phyloP scores from a whole-genome alignment of 1,140 invertebrate species.

The Drosophila kikkawai region DNA sequence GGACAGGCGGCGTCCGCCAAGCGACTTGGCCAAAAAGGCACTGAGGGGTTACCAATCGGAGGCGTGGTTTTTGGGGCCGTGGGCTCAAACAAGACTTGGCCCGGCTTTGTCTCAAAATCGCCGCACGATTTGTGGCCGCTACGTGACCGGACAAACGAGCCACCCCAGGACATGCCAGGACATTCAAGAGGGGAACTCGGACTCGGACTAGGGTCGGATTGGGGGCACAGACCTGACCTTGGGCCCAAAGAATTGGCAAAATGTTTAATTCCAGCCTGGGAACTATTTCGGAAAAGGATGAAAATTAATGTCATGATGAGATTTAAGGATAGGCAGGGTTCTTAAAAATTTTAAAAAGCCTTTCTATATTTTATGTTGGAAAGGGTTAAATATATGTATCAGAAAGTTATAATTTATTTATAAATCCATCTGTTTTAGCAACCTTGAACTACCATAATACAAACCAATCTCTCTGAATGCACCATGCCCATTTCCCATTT shows the following conservation, averaged over 20 bases:
- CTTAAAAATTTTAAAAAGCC: neutral
- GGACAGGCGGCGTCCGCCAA: conserved; percentile 40
- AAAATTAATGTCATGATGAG: conserved; percentile 15
- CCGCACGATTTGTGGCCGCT: conserved; percentile 71
- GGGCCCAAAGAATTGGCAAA: conserved; percentile 50
- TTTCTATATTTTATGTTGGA: neutral
- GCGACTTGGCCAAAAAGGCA: conserved; percentile 36
- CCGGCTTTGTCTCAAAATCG: conserved; percentile 68
- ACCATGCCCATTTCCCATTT: conserved; percentile 1
- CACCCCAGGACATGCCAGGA: conserved; percentile 34
- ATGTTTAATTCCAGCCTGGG: conserved; percentile 24
- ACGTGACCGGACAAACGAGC: conserved; percentile 60
- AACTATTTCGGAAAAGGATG: conserved; percentile 23
- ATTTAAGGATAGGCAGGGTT: conserved; percentile 11
- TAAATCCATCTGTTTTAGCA: neutral
- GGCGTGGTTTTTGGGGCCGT: conserved; percentile 34
- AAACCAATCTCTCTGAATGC: neutral
- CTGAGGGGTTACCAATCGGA: conserved; percentile 7
- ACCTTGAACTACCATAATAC: neutral
- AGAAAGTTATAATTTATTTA: neutral
- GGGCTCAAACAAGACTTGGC: conserved; percentile 38
- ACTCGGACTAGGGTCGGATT: neutral
- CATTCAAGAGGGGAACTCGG: conserved; percentile 4
- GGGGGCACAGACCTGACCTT: conserved; percentile 32
- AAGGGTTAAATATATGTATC: too few species aligned